Conservation (phyloP, 2,113 vertebrate species). For the Urocolius indicus region DNA sequence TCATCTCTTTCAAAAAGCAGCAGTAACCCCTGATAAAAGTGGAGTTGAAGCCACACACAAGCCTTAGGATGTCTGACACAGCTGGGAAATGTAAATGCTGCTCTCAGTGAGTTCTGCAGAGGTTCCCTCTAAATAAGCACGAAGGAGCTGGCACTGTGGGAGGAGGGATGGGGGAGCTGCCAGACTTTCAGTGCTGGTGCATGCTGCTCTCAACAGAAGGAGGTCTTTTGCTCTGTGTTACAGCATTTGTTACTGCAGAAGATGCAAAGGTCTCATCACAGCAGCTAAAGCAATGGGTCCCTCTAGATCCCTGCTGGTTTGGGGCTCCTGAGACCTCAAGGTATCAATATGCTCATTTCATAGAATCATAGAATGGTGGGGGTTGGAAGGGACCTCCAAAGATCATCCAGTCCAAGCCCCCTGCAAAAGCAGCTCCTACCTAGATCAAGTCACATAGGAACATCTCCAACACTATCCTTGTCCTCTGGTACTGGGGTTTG, state of each 20-base stretch:
- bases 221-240: not conserved
- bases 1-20: not conserved
- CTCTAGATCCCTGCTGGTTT: not conserved
- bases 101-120: not conserved
- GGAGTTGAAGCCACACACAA: accelerated
- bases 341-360: not conserved
- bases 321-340: not conserved
- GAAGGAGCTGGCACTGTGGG: not conserved
- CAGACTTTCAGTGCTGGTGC: not conserved
- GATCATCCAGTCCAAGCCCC: no score
- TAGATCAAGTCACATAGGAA: no score
- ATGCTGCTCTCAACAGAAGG: not conserved
- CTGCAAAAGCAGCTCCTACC: no score
- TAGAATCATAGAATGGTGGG: no score
- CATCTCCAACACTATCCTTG: accelerated
- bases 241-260: not conserved
- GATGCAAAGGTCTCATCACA: not conserved
- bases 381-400: no score
- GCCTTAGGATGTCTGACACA: not conserved
- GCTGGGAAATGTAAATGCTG: not conserved
- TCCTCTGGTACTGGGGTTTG: not conserved
- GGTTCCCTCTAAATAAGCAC: not conserved
- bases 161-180: not conserved
- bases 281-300: not conserved
- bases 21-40: not conserved